Percentiles rank a stretch among this genome's conserved stretches.
These are phyloP conservation scores for Actenoides hombroni DNA, from an alignment of 2,113 vertebrate species.

Conservation along the genomic window DNA sequence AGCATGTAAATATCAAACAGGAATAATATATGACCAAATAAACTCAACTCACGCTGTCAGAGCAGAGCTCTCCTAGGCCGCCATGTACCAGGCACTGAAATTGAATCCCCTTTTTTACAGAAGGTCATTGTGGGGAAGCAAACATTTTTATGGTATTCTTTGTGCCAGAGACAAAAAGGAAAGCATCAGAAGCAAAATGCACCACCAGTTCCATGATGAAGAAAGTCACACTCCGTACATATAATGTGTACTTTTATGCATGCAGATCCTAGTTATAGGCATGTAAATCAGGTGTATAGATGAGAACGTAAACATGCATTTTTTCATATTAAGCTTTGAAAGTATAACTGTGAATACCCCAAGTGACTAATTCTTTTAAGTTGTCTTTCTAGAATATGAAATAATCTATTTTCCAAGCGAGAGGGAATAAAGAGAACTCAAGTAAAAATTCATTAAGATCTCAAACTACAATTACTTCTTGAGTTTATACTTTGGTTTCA, in stretches of 20 bases:
- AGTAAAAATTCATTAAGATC: background rate
- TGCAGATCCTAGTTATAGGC: background rate
- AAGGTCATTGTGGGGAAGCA: background rate
- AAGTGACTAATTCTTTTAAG: background rate
- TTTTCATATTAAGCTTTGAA: background rate
- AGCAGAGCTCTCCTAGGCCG: background rate
- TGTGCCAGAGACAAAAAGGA: background rate
- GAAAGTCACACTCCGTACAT: background rate
- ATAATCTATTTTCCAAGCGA: background rate
- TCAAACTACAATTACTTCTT: background rate
- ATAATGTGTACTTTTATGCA: accelerated
- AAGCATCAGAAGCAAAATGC: background rate
- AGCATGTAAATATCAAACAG: constrained; percentile 6
- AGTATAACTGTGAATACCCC: accelerated
- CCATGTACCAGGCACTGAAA: background rate
- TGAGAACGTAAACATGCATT: background rate
- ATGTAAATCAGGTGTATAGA: background rate
- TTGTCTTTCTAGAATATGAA: background rate
- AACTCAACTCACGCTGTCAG: background rate
- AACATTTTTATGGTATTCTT: background rate
- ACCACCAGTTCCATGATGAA: accelerated
- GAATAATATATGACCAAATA: constrained; percentile 37
- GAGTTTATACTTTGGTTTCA: constrained; percentile 2
- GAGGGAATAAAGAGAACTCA: background rate
- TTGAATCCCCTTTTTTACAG: background rate